Percentiles rank a stretch among this genome's conserved stretches.
phyloP scores from a whole-genome alignment of 1,140 invertebrate species.

The Drosophila murphyi region DNA sequence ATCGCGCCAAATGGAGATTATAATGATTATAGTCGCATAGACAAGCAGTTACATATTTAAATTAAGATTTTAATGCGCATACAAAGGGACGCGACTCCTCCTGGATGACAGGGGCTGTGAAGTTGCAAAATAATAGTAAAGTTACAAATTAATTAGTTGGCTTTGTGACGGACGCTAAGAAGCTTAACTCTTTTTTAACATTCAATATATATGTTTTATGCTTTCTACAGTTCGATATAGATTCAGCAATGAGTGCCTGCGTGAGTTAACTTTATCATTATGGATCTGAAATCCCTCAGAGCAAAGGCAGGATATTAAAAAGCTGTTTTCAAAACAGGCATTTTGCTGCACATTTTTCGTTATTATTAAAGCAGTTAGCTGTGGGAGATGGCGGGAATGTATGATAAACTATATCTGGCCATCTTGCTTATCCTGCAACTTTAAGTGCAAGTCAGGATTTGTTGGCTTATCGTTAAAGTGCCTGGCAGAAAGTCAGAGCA shows the following conservation, averaged over 20 bases:
- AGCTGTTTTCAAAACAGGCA: neutral
- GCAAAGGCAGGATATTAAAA: neutral
- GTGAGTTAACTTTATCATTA: no score
- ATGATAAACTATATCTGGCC: conserved; percentile 13
- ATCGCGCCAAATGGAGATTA: conserved; percentile 58
- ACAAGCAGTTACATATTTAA: conserved; percentile 79
- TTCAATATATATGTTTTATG: neutral
- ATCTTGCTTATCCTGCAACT: conserved; percentile 6
- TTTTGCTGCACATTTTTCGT: neutral
- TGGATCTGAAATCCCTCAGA: no score
- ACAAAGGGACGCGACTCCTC: conserved; percentile 37
- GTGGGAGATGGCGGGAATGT: conserved; percentile 10
- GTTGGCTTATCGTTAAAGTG: conserved; percentile 39
- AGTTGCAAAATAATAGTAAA: conserved; percentile 50
- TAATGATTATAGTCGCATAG: conserved; percentile 65
- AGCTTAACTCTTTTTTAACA: conserved; percentile 10
- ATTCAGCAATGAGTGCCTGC: no score
- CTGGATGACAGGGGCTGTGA: neutral
- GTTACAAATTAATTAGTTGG: conserved; percentile 72
- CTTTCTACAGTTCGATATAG: no score
- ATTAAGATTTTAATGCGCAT: conserved; percentile 80
- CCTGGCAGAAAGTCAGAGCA: conserved; percentile 24
- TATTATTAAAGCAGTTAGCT: conserved; percentile 2
- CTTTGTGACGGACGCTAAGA: conserved; percentile 45
- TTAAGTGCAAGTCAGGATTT: conserved; percentile 40